Percentiles rank a stretch among this genome's conserved stretches.
Conservation (phyloP, 2,888 invertebrate species). For the Therioaphis trifolii region DNA sequence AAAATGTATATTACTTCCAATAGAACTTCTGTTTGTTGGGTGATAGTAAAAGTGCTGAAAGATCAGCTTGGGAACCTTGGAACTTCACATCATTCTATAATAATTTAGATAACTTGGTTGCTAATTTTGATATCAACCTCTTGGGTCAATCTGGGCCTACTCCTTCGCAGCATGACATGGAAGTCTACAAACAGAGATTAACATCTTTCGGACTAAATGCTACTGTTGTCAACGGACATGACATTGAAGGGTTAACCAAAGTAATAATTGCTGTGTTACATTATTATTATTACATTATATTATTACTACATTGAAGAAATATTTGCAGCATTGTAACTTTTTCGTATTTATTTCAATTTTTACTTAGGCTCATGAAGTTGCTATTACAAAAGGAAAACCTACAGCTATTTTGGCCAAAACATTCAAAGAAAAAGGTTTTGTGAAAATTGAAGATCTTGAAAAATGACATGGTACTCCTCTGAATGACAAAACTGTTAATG, state of each 20-base stretch:
- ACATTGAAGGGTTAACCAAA: no score
- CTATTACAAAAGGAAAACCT: constrained; percentile 82
- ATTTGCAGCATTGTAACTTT: not conserved
- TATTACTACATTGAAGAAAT: no score
- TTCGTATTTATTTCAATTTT: not conserved
- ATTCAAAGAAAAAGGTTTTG: constrained; percentile 91
- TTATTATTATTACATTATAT: not conserved
- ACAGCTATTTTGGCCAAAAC: constrained; percentile 96
- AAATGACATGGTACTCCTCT: constrained; percentile 99
- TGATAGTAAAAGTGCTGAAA: constrained; percentile 98
- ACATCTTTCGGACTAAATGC: no score
- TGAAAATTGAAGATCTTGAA: constrained; percentile 89
- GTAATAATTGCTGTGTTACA: constrained; percentile 68
- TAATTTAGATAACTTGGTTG: constrained; percentile 95
- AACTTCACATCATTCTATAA: no score
- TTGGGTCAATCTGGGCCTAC: constrained; percentile 98
- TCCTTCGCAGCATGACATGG: constrained; percentile 85
- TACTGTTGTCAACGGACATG: no score
- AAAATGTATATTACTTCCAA: constrained; percentile 64
- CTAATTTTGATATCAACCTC: constrained; percentile 96
- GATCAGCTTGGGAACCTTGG: constrained; percentile 99
- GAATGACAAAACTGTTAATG: constrained; percentile 81
- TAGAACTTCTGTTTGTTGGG: constrained; percentile 94
- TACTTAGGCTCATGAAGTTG: constrained; percentile 79
- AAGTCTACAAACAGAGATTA: no score